Evolutionary conservation across 2,113 vertebrate genomes (phyloP).

Genomic region (Heliornis fulica): DNA sequence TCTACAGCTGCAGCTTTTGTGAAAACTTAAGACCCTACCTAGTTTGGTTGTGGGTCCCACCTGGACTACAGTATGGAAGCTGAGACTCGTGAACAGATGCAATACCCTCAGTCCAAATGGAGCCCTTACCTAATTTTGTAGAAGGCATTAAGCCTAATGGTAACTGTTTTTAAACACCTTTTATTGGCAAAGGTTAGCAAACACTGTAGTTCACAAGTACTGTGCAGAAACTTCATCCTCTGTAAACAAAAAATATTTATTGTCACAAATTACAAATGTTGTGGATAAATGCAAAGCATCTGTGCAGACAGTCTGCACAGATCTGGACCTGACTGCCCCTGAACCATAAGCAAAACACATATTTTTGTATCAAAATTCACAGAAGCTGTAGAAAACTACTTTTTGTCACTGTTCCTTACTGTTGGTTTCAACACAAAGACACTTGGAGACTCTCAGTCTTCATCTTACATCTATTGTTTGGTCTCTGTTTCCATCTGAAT

Average conservation of each 20-base stretch:
- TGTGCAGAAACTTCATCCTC: neutral
- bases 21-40: neutral
- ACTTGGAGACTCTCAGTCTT: neutral
- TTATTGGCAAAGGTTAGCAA: constrained; percentile 11
- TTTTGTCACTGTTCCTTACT: neutral
- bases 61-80: neutral
- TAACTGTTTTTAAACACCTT: constrained; percentile 2
- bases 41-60: neutral
- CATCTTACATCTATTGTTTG: constrained; percentile 65
- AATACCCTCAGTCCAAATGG: neutral
- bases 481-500: constrained; percentile 79
- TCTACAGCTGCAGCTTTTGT: neutral
- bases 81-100: neutral
- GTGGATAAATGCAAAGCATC: neutral
- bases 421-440: constrained; percentile 25
- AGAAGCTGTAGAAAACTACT: constrained; percentile 9
- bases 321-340: neutral
- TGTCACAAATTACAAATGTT: neutral
- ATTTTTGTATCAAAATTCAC: constrained; percentile 2
- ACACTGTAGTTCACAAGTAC: neutral
- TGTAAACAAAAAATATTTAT: neutral
- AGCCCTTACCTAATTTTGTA: too few relatives aligned
- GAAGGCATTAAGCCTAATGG: neutral
- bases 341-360: neutral
- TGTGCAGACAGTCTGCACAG: neutral